Conservation (phyloP, 1,140 invertebrate species). For the Acromyrmex charruanus region DNA sequence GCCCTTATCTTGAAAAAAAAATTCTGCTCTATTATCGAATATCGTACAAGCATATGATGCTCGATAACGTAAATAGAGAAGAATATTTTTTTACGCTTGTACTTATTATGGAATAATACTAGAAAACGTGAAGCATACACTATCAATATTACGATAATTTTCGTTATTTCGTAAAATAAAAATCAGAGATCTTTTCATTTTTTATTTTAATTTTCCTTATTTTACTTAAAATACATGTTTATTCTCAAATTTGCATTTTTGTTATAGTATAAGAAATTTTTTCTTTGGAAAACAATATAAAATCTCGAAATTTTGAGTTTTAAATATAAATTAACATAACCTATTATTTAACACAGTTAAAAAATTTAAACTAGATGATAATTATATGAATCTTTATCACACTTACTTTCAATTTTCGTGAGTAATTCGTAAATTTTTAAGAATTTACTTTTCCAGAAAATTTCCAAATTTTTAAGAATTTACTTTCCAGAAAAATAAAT, state of each 20-base stretch:
- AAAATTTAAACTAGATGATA: slow-evolving; percentile 6
- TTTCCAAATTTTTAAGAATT: background rate
- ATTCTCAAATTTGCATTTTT: background rate
- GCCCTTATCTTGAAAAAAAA: slow-evolving; percentile 30
- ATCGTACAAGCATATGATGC: too few relatives aligned
- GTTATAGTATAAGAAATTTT: background rate
- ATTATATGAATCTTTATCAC: slow-evolving; percentile 3
- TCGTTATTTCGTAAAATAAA: background rate
- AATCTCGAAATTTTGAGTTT: background rate
- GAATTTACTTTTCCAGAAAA: background rate
- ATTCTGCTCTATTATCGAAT: background rate
- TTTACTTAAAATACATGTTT: background rate
- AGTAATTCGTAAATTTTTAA: slow-evolving; percentile 17
- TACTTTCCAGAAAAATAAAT: background rate
- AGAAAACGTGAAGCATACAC: background rate
- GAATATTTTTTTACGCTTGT: background rate
- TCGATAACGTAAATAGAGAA: too few relatives aligned
- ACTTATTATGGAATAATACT: background rate
- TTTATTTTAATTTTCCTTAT: background rate
- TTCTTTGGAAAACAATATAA: background rate
- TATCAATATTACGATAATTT: background rate
- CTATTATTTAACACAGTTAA: slow-evolving; percentile 17
- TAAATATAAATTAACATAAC: slow-evolving; percentile 22
- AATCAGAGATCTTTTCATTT: background rate
- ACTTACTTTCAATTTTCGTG: background rate